These are phyloP conservation scores for Crax fasciolata DNA, from an alignment of 2,797 vertebrate genomes.

Conservation along the genomic window DNA sequence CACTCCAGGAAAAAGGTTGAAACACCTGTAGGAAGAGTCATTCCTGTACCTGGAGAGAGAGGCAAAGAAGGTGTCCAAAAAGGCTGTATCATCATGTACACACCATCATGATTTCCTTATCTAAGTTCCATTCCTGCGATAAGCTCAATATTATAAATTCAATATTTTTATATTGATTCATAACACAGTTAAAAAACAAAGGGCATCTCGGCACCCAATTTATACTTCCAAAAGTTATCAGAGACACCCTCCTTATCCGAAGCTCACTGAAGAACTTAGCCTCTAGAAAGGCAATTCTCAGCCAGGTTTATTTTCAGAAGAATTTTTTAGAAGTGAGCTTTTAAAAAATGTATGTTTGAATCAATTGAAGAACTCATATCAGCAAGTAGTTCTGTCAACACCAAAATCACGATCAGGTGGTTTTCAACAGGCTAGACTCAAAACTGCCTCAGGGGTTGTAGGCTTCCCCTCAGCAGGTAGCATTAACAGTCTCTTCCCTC, in stretches of 20 bases:
- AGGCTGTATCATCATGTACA: neutral
- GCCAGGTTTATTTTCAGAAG: neutral
- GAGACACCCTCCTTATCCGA: neutral
- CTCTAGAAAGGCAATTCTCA: neutral
- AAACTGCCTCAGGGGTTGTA: too few species aligned
- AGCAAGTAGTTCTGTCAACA: neutral
- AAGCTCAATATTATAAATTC: neutral
- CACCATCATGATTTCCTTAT: neutral
- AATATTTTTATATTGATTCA: neutral
- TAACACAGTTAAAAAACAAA: neutral
- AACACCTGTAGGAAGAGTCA: slow-evolving; percentile 79
- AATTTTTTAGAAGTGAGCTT: neutral
- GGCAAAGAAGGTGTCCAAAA: neutral
- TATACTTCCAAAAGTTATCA: neutral
- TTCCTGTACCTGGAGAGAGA: slow-evolving; percentile 68
- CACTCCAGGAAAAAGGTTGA: slow-evolving; percentile 79
- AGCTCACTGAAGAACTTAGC: neutral
- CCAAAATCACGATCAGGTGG: neutral
- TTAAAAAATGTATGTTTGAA: neutral
- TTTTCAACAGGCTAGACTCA: neutral
- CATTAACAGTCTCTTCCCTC: neutral
- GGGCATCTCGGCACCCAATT: neutral
- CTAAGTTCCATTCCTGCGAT: neutral
- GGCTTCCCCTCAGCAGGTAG: neutral
- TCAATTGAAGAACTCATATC: neutral